These are phyloP conservation scores for Aphodius sticticus DNA, from an alignment of 2,888 invertebrate species.

Conservation along the genomic window DNA sequence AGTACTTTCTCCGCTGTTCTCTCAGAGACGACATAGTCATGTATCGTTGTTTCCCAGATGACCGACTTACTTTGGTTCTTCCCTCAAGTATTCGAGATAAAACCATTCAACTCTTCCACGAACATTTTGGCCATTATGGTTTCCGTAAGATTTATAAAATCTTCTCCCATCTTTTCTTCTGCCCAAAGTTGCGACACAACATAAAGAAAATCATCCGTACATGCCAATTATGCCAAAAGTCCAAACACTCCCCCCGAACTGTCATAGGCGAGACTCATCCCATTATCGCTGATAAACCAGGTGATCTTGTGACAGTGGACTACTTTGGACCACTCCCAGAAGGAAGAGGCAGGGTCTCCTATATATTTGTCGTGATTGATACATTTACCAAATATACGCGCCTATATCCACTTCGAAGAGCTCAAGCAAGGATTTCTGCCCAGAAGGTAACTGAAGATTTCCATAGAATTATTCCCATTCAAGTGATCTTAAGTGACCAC, in stretches of 20 bases:
- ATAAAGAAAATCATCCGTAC: background rate
- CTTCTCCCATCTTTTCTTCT: background rate
- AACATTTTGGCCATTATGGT: conserved; percentile 12
- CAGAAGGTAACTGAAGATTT: conserved; percentile 33
- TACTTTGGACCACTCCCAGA: conserved; percentile 40
- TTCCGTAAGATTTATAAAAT: background rate
- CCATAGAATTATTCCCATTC: background rate
- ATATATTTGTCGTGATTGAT: conserved; percentile 45
- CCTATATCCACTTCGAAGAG: conserved; percentile 42
- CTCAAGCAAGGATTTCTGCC: conserved; percentile 37
- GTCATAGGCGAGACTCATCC: background rate
- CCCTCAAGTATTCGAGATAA: background rate
- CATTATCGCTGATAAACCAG: background rate
- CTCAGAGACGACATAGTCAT: background rate
- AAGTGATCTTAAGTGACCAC: conserved; percentile 7
- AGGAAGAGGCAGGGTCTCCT: conserved; percentile 36
- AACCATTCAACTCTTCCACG: background rate
- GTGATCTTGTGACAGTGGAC: conserved; percentile 41
- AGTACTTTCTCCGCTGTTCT: background rate
- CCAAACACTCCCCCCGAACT: conserved; percentile 16
- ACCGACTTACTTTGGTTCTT: background rate
- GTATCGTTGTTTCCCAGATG: background rate
- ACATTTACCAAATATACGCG: conserved; percentile 44
- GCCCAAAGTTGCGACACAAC: conserved; percentile 11
- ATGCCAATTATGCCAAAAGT: conserved; percentile 41